Conservation (phyloP, 2,113 vertebrate species). For the Cyphomyrus plagiostoma region DNA sequence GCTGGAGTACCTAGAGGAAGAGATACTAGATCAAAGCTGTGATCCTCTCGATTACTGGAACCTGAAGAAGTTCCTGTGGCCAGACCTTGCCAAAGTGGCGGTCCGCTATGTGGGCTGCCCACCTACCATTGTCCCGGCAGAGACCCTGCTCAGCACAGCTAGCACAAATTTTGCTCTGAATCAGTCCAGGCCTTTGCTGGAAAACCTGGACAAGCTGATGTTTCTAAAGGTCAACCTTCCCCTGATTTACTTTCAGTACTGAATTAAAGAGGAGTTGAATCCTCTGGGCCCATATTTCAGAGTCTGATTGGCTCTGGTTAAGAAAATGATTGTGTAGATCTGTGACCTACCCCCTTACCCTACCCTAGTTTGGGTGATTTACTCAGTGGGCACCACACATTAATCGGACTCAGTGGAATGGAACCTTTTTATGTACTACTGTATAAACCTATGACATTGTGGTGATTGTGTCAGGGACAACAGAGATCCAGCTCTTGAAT, state of each 20-base stretch:
- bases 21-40: conserved; percentile 93
- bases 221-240: conserved; percentile 97
- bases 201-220: conserved; percentile 90
- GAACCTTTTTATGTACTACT: conserved; percentile 61
- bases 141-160: conserved; percentile 85
- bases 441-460: conserved; percentile 60
- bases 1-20: conserved; percentile 89
- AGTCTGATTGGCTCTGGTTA: not conserved
- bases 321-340: not conserved
- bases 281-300: not conserved
- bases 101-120: conserved; percentile 90
- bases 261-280: conserved; percentile 39
- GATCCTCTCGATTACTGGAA: conserved; percentile 95
- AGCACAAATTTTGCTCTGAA: conserved; percentile 75
- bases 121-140: conserved; percentile 83
- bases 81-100: conserved; percentile 82
- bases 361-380: not conserved
- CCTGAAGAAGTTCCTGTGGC: conserved; percentile 89
- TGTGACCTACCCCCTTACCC: not conserved
- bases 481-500: conserved; percentile 53
- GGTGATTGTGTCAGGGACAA: conserved; percentile 45
- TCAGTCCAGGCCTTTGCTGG: conserved; percentile 78
- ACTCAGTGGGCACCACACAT: not conserved
- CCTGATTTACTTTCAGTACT: conserved; percentile 96
- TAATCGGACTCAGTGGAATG: not conserved